Conservation (phyloP, 2,797 vertebrate genomes). For the Sandelia bainsii region DNA sequence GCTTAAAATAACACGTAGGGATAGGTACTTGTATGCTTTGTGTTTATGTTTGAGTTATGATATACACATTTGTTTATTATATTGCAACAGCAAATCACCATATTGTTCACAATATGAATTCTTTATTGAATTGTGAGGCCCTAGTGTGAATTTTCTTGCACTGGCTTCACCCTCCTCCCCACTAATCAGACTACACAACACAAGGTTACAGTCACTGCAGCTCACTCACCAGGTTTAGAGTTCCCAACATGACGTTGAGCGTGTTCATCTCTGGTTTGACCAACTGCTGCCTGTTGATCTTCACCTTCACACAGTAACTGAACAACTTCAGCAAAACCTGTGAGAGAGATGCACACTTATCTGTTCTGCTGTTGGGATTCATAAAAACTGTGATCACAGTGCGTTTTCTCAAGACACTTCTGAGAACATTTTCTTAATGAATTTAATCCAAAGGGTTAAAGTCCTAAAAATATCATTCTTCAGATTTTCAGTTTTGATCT, state of each 20-base stretch:
- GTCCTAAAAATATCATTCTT: not conserved
- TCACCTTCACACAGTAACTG: constrained; percentile 98
- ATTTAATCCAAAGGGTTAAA: too few species aligned
- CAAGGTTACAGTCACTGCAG: not conserved
- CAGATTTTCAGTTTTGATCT: not conserved
- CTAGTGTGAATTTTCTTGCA: too few species aligned
- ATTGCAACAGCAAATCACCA: too few species aligned
- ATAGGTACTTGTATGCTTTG: too few species aligned
- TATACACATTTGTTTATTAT: too few species aligned
- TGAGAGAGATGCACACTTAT: not conserved
- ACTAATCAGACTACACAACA: not conserved
- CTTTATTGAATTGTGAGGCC: too few species aligned
- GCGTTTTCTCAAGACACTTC: not conserved
- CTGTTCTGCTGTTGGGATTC: not conserved
- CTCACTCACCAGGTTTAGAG: constrained; percentile 92
- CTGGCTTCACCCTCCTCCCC: not conserved
- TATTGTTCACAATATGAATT: too few species aligned
- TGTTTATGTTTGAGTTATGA: too few species aligned
- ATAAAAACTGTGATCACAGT: not conserved
- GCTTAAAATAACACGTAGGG: too few species aligned
- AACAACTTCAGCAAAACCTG: constrained; percentile 97
- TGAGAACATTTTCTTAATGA: too few species aligned
- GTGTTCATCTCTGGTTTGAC: constrained; percentile 99
- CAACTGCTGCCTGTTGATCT: constrained; percentile 96
- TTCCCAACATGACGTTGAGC: constrained; percentile 98